Conservation (phyloP, 2,113 vertebrate species). For the Centropus bengalensis region DNA sequence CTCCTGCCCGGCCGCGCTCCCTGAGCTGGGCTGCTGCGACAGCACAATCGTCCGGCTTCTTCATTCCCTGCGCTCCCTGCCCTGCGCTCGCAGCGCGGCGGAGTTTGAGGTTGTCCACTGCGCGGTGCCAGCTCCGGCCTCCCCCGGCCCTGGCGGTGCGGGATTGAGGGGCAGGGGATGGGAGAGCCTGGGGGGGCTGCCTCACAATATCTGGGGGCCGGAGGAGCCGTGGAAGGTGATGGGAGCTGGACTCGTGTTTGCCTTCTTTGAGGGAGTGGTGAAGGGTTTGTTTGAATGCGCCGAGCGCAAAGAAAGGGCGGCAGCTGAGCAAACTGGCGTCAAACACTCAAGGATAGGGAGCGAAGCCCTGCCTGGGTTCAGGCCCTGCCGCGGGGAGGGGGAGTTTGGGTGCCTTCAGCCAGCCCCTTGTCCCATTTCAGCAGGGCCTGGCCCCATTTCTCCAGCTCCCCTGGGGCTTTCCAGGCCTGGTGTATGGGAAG, state of each 20-base stretch:
- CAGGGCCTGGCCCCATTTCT: neutral
- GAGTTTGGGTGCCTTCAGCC: fast-evolving
- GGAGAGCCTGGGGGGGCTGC: neutral
- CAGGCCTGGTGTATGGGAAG: neutral
- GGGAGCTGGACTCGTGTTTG: constrained; percentile 36
- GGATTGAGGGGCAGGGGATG: neutral
- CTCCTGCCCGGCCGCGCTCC: neutral
- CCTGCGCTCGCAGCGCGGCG: constrained; percentile 18
- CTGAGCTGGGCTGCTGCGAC: neutral
- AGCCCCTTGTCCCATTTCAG: neutral
- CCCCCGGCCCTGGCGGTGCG: neutral
- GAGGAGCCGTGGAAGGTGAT: fast-evolving
- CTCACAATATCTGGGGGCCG: fast-evolving
- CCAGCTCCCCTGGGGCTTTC: neutral
- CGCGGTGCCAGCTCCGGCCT: constrained; percentile 70
- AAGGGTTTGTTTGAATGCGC: constrained; percentile 12
- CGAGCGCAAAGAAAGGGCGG: constrained; percentile 44
- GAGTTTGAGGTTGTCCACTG: constrained; percentile 73
- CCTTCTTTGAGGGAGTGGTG: constrained; percentile 35
- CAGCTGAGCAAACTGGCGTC: constrained; percentile 62
- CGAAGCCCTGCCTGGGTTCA: neutral
- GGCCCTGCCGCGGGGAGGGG: neutral
- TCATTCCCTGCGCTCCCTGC: constrained; percentile 25
- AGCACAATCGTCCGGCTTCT: neutral
- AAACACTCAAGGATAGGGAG: constrained; percentile 18